Base-by-base conservation (phyloP, 1,140 invertebrate genomes). In the Achatina immaculata region DNA sequence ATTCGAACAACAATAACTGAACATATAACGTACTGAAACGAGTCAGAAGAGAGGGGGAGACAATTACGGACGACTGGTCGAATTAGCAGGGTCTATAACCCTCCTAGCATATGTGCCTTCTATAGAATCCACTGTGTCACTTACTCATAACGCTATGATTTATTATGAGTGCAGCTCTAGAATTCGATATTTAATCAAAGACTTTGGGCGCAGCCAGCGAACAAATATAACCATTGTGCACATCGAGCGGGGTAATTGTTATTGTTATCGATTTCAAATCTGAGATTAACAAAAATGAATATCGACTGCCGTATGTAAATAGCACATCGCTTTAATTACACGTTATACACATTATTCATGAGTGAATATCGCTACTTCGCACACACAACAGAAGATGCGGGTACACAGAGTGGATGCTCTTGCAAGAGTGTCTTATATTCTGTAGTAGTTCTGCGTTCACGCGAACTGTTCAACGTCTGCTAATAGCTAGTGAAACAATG, bases 261-360 rank as follows among this genome's bases (percentile, higher is more conserved):
- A 66, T 66, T 66, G 28, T 66, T 31, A 66, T 66, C 65, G 36
- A 66, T 66, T 66, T 31, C 65, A 66, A 66, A 66, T 66, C 65
- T 66, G 48, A n/a, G 65, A 66, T 66, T 66, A 66, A 66, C 28
- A n/a, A n/a, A n/a, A n/a, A 66, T 38, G 65, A 66, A 66, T 66
- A 34, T 66, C 28, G 65, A 21, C 65, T 21, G 28, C 48, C 28
- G 28, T 38, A 38, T 66, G 65, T 36, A 66, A 66, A 66, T 66
- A 66, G 65, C 65, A 66, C 65, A 34, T 34, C 7, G 65, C 9
- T 4, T 9, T 66, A 66, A 66, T 66, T n/a, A 66, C 28, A 66
- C n/a, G n/a, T n/a, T n/a, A n/a, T n/a, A 31, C 65, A 31, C 65
- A 66, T 66, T 36, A 66, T 66, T 66, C 65, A 66, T 66, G 65